Conservation (phyloP, 2,888 invertebrate species). For the Pemphredon lugubris region DNA sequence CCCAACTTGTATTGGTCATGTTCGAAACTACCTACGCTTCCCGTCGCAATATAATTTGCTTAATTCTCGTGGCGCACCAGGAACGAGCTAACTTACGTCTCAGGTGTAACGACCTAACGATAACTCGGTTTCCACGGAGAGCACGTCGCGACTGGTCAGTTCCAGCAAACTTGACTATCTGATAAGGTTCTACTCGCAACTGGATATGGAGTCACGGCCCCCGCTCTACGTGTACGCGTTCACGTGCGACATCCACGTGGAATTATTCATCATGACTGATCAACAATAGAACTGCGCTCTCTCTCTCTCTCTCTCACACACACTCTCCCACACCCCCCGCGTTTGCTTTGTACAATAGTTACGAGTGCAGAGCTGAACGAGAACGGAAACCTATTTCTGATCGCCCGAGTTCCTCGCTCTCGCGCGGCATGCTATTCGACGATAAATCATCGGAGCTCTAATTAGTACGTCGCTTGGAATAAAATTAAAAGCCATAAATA, state of each 20-base stretch:
- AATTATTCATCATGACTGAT: conserved; percentile 61
- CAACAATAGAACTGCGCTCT: conserved; percentile 55
- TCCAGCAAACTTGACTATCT: conserved; percentile 49
- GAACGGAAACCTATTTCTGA: conserved; percentile 52
- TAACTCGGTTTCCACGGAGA: conserved; percentile 60
- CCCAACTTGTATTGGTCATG: conserved; percentile 22
- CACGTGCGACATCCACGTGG: conserved; percentile 39
- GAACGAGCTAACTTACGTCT: conserved; percentile 64
- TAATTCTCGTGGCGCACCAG: conserved; percentile 56
- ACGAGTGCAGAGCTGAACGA: conserved; percentile 1
- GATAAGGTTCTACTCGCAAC: conserved; percentile 51
- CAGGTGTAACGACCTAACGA: conserved; percentile 65
- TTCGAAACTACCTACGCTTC: conserved; percentile 31
- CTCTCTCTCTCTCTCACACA: no score
- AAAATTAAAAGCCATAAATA: conserved; percentile 41
- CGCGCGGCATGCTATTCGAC: conserved; percentile 19
- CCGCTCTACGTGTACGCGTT: conserved; percentile 14
- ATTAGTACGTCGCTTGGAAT: conserved; percentile 42
- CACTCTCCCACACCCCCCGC: no score
- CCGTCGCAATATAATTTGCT: conserved; percentile 59
- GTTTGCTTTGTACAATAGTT: no score
- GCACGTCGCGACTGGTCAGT: conserved; percentile 59
- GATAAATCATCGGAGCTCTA: conserved; percentile 54
- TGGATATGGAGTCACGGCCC: conserved; percentile 4
- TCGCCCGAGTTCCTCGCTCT: conserved; percentile 32